A percentile compares a stretch with the other conserved stretches of the same genome.
These are phyloP conservation scores for Chrysemys picta DNA, from an alignment of 2,113 vertebrate species.

Conservation along the genomic window DNA sequence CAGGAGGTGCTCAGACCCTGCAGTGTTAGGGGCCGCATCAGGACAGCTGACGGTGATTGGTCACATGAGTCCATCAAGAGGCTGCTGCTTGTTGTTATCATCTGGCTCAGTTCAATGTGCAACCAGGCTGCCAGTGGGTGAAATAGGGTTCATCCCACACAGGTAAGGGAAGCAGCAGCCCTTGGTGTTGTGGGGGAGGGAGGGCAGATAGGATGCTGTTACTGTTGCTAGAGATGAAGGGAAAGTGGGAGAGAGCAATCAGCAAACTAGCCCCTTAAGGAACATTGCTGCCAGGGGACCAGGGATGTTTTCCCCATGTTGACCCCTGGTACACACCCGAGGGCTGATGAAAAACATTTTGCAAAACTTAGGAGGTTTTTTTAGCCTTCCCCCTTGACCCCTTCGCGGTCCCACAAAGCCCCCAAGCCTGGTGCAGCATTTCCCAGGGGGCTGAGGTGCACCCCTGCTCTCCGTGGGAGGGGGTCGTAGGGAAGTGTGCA, in stretches of 20 bases:
- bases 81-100: neutral
- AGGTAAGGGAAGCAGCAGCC: neutral
- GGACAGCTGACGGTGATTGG: no score
- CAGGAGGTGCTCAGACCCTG: neutral
- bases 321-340: neutral
- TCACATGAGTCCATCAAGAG: neutral
- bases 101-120: neutral
- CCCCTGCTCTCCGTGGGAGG: neutral
- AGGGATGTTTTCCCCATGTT: neutral
- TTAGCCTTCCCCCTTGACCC: neutral
- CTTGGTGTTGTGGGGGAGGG: neutral
- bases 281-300: neutral
- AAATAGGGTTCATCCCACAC: neutral
- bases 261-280: neutral
- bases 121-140: neutral
- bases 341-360: neutral
- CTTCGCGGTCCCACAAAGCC: neutral
- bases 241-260: neutral
- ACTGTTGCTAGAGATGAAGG: neutral
- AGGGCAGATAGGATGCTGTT: neutral
- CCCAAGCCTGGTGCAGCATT: neutral
- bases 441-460: neutral
- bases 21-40: neutral
- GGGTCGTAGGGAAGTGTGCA: accelerated
- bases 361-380: neutral